Percentiles rank a stretch among this genome's conserved stretches.
These are phyloP conservation scores for Hyperoplus immaculatus DNA, from an alignment of 2,797 vertebrate genomes.

Conservation along the genomic window DNA sequence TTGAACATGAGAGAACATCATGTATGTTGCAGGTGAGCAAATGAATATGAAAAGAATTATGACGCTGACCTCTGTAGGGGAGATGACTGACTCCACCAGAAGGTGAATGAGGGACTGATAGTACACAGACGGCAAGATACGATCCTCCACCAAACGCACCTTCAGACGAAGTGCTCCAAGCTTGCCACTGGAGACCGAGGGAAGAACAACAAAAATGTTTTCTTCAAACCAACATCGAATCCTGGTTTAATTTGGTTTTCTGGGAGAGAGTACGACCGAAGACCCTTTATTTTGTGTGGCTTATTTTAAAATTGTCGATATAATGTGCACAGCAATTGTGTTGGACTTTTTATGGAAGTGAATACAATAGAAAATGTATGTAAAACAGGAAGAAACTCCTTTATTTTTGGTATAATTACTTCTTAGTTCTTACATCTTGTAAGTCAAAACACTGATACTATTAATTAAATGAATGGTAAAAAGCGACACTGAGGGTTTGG, in stretches of 20 bases:
- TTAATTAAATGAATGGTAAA: background rate
- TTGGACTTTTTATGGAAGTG: background rate
- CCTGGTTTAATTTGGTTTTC: background rate
- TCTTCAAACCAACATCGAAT: background rate
- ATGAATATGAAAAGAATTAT: conserved; percentile 16
- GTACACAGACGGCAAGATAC: conserved; percentile 86
- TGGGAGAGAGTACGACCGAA: background rate
- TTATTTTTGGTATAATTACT: background rate
- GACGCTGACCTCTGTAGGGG: conserved; percentile 85
- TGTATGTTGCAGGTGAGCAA: conserved; percentile 15
- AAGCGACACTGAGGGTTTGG: background rate
- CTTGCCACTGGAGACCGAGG: conserved; percentile 82
- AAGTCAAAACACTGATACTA: background rate
- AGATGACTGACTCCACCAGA: conserved; percentile 89
- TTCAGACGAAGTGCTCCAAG: conserved; percentile 92
- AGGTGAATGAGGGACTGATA: conserved; percentile 92
- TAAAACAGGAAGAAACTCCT: background rate
- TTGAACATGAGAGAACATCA: background rate
- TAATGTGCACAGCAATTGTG: background rate
- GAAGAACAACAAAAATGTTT: conserved; percentile 9
- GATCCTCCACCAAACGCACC: conserved; percentile 90
- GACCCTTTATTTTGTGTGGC: background rate
- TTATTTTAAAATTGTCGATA: background rate
- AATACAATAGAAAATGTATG: background rate
- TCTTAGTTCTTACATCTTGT: background rate